Conservation (phyloP, 2,888 invertebrate genomes). For the Andrena minutula region DNA sequence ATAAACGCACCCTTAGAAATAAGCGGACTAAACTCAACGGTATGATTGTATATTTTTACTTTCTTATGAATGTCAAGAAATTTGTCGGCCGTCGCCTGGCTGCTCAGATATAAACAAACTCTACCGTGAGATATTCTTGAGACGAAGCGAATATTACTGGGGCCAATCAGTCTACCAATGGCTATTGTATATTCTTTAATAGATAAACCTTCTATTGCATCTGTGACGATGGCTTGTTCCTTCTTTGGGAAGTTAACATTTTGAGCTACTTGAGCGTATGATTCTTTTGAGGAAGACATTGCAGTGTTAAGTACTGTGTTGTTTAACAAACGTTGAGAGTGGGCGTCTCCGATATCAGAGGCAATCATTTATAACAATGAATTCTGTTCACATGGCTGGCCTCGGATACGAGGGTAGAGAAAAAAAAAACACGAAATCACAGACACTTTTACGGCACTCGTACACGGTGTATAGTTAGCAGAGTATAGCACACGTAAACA, state of each 20-base stretch:
- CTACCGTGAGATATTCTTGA: constrained; percentile 20
- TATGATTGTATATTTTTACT: not conserved
- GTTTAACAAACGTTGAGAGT: not conserved
- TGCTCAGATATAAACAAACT: constrained; percentile 22
- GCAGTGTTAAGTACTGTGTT: not conserved
- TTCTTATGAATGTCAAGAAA: not conserved
- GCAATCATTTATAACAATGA: constrained; percentile 2
- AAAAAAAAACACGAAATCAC: not conserved
- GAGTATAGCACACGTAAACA: not conserved
- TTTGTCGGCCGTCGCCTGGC: not conserved
- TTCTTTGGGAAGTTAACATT: constrained; percentile 3
- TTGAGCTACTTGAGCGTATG: constrained; percentile 13
- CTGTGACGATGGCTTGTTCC: constrained; percentile 15
- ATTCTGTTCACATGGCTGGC: not conserved
- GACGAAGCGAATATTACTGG: constrained; percentile 7
- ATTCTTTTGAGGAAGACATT: constrained; percentile 7
- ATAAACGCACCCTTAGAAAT: too few species aligned
- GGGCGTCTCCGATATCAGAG: not conserved
- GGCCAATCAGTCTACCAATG: not conserved
- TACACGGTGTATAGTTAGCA: not conserved
- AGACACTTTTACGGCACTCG: not conserved
- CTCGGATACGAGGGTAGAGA: not conserved
- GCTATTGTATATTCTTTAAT: constrained; percentile 13
- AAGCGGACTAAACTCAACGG: not conserved
- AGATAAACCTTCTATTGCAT: constrained; percentile 1